Evolutionary conservation across 64 coral and sea anemone genomes (phyloP).

Genomic region (Pocillopora damicornis): DNA sequence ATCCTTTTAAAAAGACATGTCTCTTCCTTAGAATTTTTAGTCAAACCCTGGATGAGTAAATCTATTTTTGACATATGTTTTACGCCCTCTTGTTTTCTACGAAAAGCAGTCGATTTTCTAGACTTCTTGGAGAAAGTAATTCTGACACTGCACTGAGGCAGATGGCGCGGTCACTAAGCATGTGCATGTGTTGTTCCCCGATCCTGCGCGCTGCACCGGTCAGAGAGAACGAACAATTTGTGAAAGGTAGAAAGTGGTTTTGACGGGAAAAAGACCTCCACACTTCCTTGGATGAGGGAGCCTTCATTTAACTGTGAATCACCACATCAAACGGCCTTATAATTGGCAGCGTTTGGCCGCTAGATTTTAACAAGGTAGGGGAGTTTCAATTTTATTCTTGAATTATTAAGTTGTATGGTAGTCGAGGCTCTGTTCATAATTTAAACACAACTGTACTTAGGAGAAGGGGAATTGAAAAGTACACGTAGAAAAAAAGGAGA

Average conservation of each 20-base stretch:
- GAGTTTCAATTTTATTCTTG: constrained; percentile 96
- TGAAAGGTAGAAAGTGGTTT: constrained; percentile 26
- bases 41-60: no score
- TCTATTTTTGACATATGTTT: no score
- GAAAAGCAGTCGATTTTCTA: not conserved
- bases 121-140: not conserved
- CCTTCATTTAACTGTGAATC: not conserved
- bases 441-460: constrained; percentile 76
- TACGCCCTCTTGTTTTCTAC: no score
- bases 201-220: constrained; percentile 83
- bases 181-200: constrained; percentile 82
- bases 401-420: constrained; percentile 98
- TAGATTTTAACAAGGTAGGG: constrained; percentile 80
- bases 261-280: constrained; percentile 23
- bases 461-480: constrained; percentile 41
- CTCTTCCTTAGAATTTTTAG: no score
- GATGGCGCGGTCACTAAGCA: constrained; percentile 16
- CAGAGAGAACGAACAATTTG: constrained; percentile 37
- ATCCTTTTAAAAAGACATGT: no score
- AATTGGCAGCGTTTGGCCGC: constrained; percentile 17
- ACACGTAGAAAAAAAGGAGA: not conserved
- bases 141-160: not conserved
- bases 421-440: constrained; percentile 79
- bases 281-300: constrained; percentile 20
- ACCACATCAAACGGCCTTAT: not conserved